Base-by-base conservation (phyloP, 2,797 vertebrate genomes). In the Dryobates pubescens region DNA sequence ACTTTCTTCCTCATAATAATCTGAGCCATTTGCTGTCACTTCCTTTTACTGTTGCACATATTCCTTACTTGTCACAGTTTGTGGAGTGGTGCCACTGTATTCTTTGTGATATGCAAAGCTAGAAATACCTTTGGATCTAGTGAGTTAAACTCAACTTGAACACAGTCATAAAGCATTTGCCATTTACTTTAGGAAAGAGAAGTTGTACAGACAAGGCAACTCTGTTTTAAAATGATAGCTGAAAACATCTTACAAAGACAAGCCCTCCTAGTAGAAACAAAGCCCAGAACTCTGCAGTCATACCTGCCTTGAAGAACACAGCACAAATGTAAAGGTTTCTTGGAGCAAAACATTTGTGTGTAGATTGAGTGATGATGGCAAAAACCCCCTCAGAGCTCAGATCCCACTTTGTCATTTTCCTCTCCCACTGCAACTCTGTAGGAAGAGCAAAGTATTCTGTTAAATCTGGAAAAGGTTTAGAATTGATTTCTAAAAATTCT, bases 101-200 rank as follows among this genome's bases (percentile, higher is more conserved):
- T 69, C 53, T 34, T 68, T 54, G 72, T 69, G 76, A 92, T 84
- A 59, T 29, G 12, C 29, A 82, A 58, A 85, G 41, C 32, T 77
- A 63, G 71, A 95, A 92, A 86, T 86, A 91, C 29, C 38, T 94
- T 61, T 77, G 57, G 77, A 89, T 78, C 82, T 58, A 24, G n/a
- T 82, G 88, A 95, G 58, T 81, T 93, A 96, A 96, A 94, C 88
- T 86, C 72, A 90, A 56, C 64, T 84, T 92, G 94, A 94, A 79
- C 0, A 7, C 75, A 95, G 88, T 95, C 95, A 95, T 61, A 86
- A 94, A 94, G 45, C 49, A 96, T 95, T 96, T 90, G 41, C 63
- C 41, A 27, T 90, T 77, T 91, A 32, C 34, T 69, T 69, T 63
- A 47, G 74, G 65, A 90, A 85, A 54, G 34, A 59, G 76, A 89